Percentiles rank a stretch among this genome's conserved stretches.
These are phyloP conservation scores for Euleptes europaea DNA, from an alignment of 2,113 vertebrate species.

Conservation along the genomic window DNA sequence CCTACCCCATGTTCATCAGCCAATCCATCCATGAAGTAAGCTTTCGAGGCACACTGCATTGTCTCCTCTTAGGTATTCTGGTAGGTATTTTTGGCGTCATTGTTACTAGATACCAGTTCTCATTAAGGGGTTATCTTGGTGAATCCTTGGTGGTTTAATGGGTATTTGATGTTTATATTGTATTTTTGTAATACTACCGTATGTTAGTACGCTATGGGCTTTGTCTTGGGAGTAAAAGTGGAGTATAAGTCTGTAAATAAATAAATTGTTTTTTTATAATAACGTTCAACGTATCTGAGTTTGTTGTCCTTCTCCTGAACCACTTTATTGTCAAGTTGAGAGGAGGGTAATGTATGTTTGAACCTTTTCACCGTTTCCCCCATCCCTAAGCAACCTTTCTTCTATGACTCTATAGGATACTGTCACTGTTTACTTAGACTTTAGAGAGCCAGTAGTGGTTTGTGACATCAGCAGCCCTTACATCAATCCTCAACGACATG, in stretches of 20 bases:
- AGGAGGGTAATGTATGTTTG: background rate
- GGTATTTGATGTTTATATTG: background rate
- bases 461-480: slow-evolving; percentile 1
- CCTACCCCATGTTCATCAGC: background rate
- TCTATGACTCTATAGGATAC: background rate
- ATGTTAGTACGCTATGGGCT: background rate
- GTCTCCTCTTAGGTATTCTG: background rate
- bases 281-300: background rate
- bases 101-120: background rate
- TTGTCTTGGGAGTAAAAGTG: background rate
- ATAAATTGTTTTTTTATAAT: background rate
- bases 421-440: background rate
- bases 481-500: background rate
- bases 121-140: background rate
- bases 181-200: background rate
- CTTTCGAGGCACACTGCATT: background rate
- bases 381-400: background rate
- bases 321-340: background rate
- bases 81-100: background rate
- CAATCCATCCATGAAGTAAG: background rate
- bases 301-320: background rate
- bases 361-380: background rate
- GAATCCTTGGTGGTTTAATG: background rate
- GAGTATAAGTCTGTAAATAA: background rate
- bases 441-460: background rate